Percentiles rank a stretch among this genome's conserved stretches.
Evolutionary conservation across 2,888 invertebrate genomes (phyloP).

Genomic region (Sphaerophoria taeniata): DNA sequence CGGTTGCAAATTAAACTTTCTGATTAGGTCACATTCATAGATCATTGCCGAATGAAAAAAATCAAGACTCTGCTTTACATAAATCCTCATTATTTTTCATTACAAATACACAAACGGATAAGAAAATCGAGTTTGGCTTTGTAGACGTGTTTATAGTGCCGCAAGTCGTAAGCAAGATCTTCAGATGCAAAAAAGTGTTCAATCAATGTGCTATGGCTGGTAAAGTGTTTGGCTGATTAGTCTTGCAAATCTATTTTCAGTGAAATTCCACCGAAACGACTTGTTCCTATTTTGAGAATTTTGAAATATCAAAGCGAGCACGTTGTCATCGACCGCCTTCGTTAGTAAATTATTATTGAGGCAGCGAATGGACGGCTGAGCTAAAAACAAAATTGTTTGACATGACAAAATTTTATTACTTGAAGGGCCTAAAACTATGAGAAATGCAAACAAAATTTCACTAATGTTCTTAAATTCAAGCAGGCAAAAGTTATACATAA

Average conservation of each 20-base stretch:
- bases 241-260: slow-evolving; percentile 65
- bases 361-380: slow-evolving; percentile 8
- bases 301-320: slow-evolving; percentile 58
- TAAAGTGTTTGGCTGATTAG: slow-evolving; percentile 39
- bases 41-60: slow-evolving; percentile 34
- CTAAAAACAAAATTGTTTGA: too few species aligned
- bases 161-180: neutral
- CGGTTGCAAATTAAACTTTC: slow-evolving; percentile 46
- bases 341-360: slow-evolving; percentile 54
- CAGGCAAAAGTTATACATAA: too few species aligned
- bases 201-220: slow-evolving; percentile 49
- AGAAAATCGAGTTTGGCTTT: neutral
- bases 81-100: slow-evolving; percentile 35
- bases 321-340: slow-evolving; percentile 52
- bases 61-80: slow-evolving; percentile 18
- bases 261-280: slow-evolving; percentile 57
- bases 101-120: neutral
- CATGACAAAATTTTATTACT: too few species aligned
- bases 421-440: too few species aligned
- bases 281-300: slow-evolving; percentile 58
- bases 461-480: too few species aligned
- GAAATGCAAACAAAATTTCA: too few species aligned
- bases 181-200: slow-evolving; percentile 26
- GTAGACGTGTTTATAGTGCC: neutral
- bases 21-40: slow-evolving; percentile 66